Base-by-base conservation (phyloP, 2,113 vertebrate species). In the Oreochromis tanganicae region DNA sequence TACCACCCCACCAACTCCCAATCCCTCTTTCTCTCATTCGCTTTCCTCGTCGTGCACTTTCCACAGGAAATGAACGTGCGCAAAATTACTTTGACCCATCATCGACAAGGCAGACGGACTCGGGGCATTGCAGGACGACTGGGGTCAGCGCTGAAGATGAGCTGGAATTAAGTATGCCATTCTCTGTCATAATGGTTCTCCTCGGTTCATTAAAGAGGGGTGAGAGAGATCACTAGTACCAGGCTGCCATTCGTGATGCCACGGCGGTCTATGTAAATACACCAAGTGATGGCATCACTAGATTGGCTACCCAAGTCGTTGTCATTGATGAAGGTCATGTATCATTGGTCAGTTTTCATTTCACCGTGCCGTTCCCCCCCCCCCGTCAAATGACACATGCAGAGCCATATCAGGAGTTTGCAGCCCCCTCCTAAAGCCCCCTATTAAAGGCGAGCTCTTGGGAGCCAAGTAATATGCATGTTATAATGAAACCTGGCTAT, bases 121-220 rank as follows among this genome's bases (percentile, higher is more conserved):
- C 97, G 97, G 97, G 97, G 97, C 98, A 96, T 96, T 94, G 95
- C 95, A 83, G 96, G 96, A 97, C 91, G 96, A 85, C 91, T 52
- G 96, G 97, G 97, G 97, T 97, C 97, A 97, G 96, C 95, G 78
- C 94, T 91, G 96, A 97, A 97, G 98, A 98, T 98, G 98, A 99
- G 97, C 95, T 96, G 93, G 98, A 98, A 98, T 99, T 99, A 99
- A 98, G 97, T 98, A 98, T 97, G 97, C 97, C 97, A 97, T 98
- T 98, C 97, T 96, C 96, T 96, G 97, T 97, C 97, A 97, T 97
- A 98, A 98, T 98, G 97, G 98, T 97, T 95, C 97, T 96, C 96
- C 97, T 97, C 92, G 97, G 97, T 98, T 98, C 97, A 98, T 98
- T 98, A 98, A 97, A 98, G 97, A 95, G 97, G 97, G 97, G 98